phyloP scores from a whole-genome alignment of 2,888 invertebrate genomes.

The Chloroclystis v-ata region DNA sequence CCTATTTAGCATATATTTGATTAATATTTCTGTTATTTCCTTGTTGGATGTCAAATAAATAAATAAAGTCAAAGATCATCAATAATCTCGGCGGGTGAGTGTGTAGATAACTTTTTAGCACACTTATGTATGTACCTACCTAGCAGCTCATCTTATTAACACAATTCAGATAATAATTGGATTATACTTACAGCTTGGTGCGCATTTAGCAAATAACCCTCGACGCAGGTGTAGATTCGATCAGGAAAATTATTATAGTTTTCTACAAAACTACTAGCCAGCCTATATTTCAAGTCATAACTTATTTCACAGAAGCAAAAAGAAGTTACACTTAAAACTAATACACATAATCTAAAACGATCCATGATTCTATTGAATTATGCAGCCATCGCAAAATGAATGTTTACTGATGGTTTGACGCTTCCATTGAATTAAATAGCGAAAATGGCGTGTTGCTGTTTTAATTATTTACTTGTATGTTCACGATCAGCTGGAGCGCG shows the following conservation, averaged over 20 bases:
- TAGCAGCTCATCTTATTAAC: too few relatives aligned
- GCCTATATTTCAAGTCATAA: slow-evolving; percentile 43
- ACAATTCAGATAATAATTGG: too few relatives aligned
- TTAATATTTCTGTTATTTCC: too few relatives aligned
- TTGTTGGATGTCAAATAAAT: too few relatives aligned
- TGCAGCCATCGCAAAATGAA: slow-evolving; percentile 42
- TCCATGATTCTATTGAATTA: slow-evolving; percentile 46
- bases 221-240: slow-evolving; percentile 63
- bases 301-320: slow-evolving; percentile 47
- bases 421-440: too few relatives aligned
- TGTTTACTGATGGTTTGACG: slow-evolving; percentile 2
- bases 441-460: neutral
- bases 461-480: too few relatives aligned
- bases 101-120: too few relatives aligned
- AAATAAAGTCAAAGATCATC: too few relatives aligned
- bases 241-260: slow-evolving; percentile 70
- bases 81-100: too few relatives aligned
- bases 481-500: too few relatives aligned
- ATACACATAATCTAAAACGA: slow-evolving; percentile 34
- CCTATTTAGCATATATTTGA: too few relatives aligned
- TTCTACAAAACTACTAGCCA: slow-evolving; percentile 59
- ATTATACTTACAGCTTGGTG: slow-evolving; percentile 64
- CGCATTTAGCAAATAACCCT: slow-evolving; percentile 60
- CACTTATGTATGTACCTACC: too few relatives aligned
- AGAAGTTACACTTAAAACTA: slow-evolving; percentile 38